Evolutionary conservation across 2,888 invertebrate species (phyloP), one percentile per base, ranked within the genome.

Genomic region (Reticulitermes lucifugus): DNA sequence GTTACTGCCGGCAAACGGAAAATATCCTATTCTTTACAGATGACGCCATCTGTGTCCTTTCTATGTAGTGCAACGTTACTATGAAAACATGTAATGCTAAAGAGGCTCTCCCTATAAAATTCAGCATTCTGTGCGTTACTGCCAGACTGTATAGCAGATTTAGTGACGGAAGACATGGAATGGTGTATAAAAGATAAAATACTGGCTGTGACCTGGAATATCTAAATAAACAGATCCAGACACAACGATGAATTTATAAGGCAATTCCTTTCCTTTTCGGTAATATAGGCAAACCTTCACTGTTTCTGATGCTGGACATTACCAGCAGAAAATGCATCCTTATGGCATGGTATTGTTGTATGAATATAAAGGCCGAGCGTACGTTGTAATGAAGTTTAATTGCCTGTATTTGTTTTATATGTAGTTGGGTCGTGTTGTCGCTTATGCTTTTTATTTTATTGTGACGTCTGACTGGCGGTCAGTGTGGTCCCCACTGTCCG

Each of bases 381-480:
- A 51, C 25, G 46, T 46, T 79, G 79, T 55, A 79, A 79, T 79
- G 51, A 46, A 35, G 25, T 79, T 79, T 79, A 79, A 79, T 79
- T 79, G 55, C 79, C 51, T 65, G n/a, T 65, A 25, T 12, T 65
- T 65, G 65, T 65, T 65, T 7, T 25, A 65, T 25, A n/a, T 6
- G 65, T 55, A 65, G 65, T 10, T 65, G 25, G 25, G 25, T 10
- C 25, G 65, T 65, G 65, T 65, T 65, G n/a, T 25, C 10, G 25
- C n/a, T 5, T 25, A 6, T 25, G n/a, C 9, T 65, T 65, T 65
- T 25, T 65, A 65, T 65, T 65, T n/a, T 25, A 25, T 65, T 25
- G 65, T 65, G 25, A n/a, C 65, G 65, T 25, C 65, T 25, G 25
- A 7, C 65, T 25, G 60, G 22, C 60, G 22, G 60, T 60, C 60